Base-by-base conservation (phyloP, 1,140 invertebrate species). In the Lasioglossum baleicum region DNA sequence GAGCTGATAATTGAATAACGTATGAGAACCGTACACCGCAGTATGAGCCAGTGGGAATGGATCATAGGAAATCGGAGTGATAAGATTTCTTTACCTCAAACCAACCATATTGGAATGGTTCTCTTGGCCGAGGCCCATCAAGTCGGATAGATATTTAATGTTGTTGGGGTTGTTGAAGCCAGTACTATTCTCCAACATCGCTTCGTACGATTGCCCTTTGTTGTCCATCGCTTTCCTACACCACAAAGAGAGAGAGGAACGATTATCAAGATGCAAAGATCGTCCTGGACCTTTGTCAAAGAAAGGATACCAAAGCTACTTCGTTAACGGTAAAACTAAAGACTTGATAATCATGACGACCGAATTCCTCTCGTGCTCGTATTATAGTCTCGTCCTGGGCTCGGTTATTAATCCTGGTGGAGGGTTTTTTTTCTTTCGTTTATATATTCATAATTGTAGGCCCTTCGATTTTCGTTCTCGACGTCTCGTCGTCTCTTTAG, bases 101-200 rank as follows among this genome's bases (percentile, higher is more conserved):
- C 95, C 95, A 81, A 94, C 91, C 94, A 98, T 96, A 79, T 97
- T 95, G 2, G 96, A 96, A 86, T 96, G 95, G 89, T 96, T 95
- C 81, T 95, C 94, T 87, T 94, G 94, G 79, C 95, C 93, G 83
- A 97, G 94, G 72, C 95, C 95, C 90, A 97, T 95, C 75, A 95
- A 94, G 88, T 95, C 94, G 83, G 96, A 94, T 75, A 98, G 94
- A 94, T 96, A 96, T 92, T 95, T 95, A 88, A 97, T 96, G 94
- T 96, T 97, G 93, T 97, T 97, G 58, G 97, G 97, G 94, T 98
- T 98, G 94, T 96, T 96, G 94, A 98, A 98, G 85, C 97, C 97
- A 86, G 96, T 94, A 88, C 96, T 97, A 93, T 96, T 96, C 93
- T 96, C 95, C 90, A 99, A 94, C 88, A 97, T 95, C 85, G 96